These are phyloP conservation scores for Microcaecilia unicolor DNA, from an alignment of 2,797 vertebrate genomes.

Conservation along the genomic window DNA sequence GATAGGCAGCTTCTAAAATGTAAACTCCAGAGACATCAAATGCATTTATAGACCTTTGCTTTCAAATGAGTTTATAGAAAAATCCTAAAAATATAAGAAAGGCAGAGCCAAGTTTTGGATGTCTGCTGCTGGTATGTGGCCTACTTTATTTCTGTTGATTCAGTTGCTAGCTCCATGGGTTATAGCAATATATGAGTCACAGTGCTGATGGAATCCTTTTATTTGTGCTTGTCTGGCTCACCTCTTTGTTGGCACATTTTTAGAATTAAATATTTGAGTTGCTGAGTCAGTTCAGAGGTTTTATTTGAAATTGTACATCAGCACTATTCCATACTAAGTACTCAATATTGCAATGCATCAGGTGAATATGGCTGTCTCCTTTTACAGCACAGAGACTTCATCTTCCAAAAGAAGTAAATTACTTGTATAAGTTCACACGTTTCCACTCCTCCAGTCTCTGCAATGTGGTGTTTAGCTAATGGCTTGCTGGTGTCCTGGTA, in stretches of 20 bases:
- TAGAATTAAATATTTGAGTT: constrained; percentile 1
- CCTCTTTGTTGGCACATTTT: neutral
- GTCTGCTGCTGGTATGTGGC: neutral
- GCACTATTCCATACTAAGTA: neutral
- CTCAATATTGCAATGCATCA: neutral
- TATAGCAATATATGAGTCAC: neutral
- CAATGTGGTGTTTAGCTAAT: no score
- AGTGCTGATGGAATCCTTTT: neutral
- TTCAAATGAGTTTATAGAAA: neutral
- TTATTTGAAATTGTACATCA: neutral
- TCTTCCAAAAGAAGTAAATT: neutral
- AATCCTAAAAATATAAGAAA: no score
- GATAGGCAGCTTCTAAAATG: neutral
- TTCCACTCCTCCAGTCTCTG: no score
- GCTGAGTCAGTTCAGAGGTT: neutral
- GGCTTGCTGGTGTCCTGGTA: accelerated
- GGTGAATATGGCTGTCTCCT: neutral
- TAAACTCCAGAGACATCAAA: neutral
- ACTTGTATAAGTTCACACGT: neutral
- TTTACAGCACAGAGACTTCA: neutral
- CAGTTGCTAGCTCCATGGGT: neutral
- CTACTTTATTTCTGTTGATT: neutral
- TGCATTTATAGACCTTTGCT: neutral
- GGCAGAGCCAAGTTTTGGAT: neutral
- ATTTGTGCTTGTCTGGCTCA: neutral